Conservation (phyloP, 2,113 vertebrate species). For the Nanorana parkeri region DNA sequence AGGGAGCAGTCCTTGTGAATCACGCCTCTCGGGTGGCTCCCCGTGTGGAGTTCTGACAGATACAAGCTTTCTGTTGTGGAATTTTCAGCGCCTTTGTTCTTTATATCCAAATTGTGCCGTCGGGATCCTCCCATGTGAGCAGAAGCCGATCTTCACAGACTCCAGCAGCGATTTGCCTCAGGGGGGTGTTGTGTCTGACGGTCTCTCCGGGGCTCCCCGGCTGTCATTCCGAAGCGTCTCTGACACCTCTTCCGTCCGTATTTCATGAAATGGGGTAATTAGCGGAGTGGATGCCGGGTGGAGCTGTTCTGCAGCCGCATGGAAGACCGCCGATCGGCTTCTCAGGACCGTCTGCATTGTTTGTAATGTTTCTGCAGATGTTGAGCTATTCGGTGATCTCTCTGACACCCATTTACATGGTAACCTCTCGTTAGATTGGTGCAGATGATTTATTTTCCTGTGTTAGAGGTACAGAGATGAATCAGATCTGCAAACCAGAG, state of each 20-base stretch:
- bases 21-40: background rate
- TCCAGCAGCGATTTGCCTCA: background rate
- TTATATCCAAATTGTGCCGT: conserved; percentile 11
- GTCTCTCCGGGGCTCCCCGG: background rate
- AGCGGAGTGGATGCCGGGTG: background rate
- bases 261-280: background rate
- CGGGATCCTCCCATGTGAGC: conserved; percentile 36
- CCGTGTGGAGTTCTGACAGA: background rate
- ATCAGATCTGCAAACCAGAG: background rate
- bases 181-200: background rate
- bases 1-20: too few species aligned
- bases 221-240: background rate
- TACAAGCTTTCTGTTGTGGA: background rate
- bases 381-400: background rate
- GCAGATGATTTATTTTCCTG: background rate
- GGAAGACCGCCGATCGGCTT: background rate
- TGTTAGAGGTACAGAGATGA: background rate
- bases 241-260: background rate
- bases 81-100: conserved; percentile 46
- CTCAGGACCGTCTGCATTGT: conserved; percentile 9
- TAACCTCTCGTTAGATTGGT: background rate
- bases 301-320: background rate
- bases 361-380: background rate
- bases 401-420: background rate
- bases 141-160: conserved; percentile 23